Conservation (phyloP, 2,797 vertebrate species). For the Phalloptychus januarius region DNA sequence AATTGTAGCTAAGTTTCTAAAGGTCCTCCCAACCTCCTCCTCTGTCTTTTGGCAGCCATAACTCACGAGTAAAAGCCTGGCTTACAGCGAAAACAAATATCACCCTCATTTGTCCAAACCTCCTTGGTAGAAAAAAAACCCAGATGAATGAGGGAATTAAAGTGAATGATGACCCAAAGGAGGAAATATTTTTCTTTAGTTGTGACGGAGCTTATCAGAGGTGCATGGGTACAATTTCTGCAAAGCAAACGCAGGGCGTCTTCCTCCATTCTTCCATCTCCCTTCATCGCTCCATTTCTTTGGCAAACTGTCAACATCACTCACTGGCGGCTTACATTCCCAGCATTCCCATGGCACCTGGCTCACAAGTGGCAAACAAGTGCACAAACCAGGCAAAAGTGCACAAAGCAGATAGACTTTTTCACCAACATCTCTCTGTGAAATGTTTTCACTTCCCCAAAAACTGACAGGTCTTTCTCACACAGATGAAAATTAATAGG, state of each 20-base stretch:
- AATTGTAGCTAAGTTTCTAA: conserved; percentile 48
- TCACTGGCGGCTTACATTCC: conserved; percentile 63
- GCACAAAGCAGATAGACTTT: conserved; percentile 25
- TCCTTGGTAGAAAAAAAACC: conserved; percentile 4
- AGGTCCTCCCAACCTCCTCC: conserved; percentile 31
- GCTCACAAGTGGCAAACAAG: conserved; percentile 45
- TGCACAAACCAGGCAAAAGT: conserved; percentile 29
- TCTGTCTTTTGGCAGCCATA: conserved; percentile 39
- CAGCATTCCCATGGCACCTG: conserved; percentile 69
- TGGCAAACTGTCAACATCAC: conserved; percentile 66
- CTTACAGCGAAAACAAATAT: conserved; percentile 55
- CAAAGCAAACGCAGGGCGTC: conserved; percentile 41
- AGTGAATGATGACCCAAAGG: conserved; percentile 52
- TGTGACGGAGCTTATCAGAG: conserved; percentile 60
- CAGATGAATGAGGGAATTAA: conserved; percentile 68
- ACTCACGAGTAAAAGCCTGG: conserved; percentile 31
- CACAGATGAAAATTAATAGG: conserved; percentile 54
- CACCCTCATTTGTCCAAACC: conserved; percentile 46
- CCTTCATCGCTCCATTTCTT: conserved; percentile 48
- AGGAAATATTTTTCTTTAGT: conserved; percentile 42
- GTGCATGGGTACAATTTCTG: conserved; percentile 51
- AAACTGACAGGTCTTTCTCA: conserved; percentile 54
- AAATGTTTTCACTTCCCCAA: conserved; percentile 17
- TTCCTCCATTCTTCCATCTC: conserved; percentile 41
- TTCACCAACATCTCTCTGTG: conserved; percentile 22